phyloP scores from a whole-genome alignment of 2,888 invertebrate genomes.

The Dynastes grantii region DNA sequence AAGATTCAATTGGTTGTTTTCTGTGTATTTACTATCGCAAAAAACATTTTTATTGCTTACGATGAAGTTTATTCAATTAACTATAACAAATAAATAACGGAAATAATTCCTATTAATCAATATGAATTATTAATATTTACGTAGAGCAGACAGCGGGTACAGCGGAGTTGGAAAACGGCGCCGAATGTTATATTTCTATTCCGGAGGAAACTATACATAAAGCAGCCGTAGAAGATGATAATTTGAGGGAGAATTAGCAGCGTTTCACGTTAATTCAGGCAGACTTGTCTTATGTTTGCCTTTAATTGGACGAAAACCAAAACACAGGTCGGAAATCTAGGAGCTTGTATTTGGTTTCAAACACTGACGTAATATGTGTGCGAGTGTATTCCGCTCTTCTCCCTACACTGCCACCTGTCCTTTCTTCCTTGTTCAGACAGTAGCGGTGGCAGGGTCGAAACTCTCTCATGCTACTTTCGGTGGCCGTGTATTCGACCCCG shows the following conservation, averaged over 20 bases:
- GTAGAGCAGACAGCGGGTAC: background rate
- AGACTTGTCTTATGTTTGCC: conserved; percentile 70
- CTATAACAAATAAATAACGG: background rate
- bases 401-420: conserved; percentile 43
- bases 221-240: conserved; percentile 67
- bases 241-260: conserved; percentile 69
- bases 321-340: conserved; percentile 70
- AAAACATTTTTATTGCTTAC: background rate
- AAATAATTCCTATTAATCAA: conserved; percentile 29
- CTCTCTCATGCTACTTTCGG: conserved; percentile 26
- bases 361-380: conserved; percentile 53
- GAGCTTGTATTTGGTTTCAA: conserved; percentile 69
- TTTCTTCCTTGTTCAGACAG: conserved; percentile 42
- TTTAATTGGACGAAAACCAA: conserved; percentile 71
- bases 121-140: conserved; percentile 27
- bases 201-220: conserved; percentile 43
- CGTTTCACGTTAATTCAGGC: conserved; percentile 69
- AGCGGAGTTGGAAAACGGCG: background rate
- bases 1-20: too few relatives aligned
- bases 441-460: conserved; percentile 7
- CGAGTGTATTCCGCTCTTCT: conserved; percentile 27
- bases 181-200: conserved; percentile 35
- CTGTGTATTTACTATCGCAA: background rate
- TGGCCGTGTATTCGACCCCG: conserved; percentile 22
- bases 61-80: background rate